Conservation (phyloP, 2,797 vertebrate genomes). For the Chrysolophus pictus region DNA sequence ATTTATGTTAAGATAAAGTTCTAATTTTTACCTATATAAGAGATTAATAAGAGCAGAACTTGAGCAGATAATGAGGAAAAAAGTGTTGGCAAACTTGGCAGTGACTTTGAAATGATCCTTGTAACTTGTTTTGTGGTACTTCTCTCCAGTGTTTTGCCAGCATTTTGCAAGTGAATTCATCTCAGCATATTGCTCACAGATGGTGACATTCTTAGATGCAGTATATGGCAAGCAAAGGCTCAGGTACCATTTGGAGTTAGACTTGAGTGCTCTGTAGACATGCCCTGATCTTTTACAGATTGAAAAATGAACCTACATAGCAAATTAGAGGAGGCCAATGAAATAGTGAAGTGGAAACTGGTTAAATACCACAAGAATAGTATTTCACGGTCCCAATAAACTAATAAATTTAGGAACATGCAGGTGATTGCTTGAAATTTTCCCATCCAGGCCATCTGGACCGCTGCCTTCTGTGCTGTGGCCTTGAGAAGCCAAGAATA, state of each 20-base stretch:
- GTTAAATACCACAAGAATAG: not conserved
- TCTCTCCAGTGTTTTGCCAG: not conserved
- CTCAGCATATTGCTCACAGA: slow-evolving; percentile 17
- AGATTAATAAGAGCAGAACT: not conserved
- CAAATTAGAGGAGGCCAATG: not conserved
- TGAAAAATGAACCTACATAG: not conserved
- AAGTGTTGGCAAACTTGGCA: not conserved
- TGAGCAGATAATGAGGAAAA: not conserved
- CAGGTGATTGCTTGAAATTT: not conserved
- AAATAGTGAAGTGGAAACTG: not conserved
- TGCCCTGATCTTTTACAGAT: not conserved
- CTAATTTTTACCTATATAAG: not conserved
- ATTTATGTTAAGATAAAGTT: not conserved
- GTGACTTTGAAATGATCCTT: slow-evolving; percentile 23
- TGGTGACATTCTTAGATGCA: slow-evolving; percentile 37
- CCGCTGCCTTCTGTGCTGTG: not conserved
- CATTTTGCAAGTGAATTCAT: not conserved
- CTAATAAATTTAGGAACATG: not conserved
- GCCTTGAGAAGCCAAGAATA: not conserved
- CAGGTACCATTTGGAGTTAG: not conserved
- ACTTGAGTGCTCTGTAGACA: not conserved
- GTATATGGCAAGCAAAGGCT: not conserved
- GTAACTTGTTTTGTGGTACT: not conserved
- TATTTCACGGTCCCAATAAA: not conserved
- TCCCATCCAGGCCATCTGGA: not conserved